Base-by-base conservation (phyloP, 2,888 invertebrate species). In the Homarus gammarus region DNA sequence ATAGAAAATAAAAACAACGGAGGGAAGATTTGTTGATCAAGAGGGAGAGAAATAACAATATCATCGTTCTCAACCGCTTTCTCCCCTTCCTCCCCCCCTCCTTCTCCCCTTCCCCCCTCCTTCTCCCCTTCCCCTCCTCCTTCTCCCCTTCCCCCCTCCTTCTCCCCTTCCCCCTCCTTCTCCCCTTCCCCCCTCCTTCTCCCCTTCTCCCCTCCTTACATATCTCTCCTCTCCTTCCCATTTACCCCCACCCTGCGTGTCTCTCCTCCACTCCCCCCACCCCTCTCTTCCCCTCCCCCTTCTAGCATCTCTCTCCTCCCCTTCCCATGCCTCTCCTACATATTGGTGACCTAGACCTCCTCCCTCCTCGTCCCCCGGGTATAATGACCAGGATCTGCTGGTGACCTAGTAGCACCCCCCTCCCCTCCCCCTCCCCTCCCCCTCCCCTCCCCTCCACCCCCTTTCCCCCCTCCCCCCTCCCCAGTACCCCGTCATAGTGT, bases 321-420 rank as follows among this genome's bases (percentile, higher is more conserved):
- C 56, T 22, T 56, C 22, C 22, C 12, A 18, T 56, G n/a, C 22
- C 8, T 22, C 56, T 56, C 5, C 49, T 56, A 12, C 12, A 5
- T 56, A 22, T 56, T 56, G 56, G 56, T 64, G 27, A 27, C 27
- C 64, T 8, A 2, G 6, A 15, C 27, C 22, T 18, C 56, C 18
- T 56, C 56, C 49, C 18, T 56, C 18, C 18, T 22, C 56, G 18
- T 56, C 18, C 64, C 56, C 64, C 27, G 2, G 64, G 64, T 31
- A 64, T 64, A 27, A 22, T 64, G 64, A 64, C 64, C 64, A 64
- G 64, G 64, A 64, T 64, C 27, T 64, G 64, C 27, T 64, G 64
- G 27, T 64, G 64, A 64, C 64, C 64, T 64, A 64, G 64, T 64
- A 64, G 27, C 27, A 10, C 27, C 64, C 64, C 64, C 27, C 18